Evolutionary conservation across 2,113 vertebrate species (phyloP).

Genomic region (Chitala chitala): DNA sequence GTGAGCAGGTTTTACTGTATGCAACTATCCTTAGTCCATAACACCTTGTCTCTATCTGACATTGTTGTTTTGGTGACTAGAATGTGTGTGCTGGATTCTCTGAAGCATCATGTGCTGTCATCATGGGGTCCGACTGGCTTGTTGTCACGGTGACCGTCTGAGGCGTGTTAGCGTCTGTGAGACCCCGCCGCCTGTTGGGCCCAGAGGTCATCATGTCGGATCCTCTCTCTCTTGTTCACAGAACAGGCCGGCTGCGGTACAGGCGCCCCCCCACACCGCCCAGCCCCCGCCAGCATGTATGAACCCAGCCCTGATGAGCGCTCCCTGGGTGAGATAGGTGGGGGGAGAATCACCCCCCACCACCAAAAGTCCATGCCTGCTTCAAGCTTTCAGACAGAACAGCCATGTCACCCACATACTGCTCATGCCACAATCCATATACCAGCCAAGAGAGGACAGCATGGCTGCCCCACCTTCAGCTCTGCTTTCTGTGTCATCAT

Average conservation of each 20-base stretch:
- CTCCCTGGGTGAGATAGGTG: slow-evolving; percentile 64
- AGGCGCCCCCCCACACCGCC: slow-evolving; percentile 55
- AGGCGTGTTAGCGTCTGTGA: background rate
- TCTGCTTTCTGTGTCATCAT: background rate
- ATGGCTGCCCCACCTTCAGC: background rate
- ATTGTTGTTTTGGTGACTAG: background rate
- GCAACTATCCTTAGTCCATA: too few relatives aligned
- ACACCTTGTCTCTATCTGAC: too few relatives aligned
- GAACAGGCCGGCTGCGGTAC: slow-evolving; percentile 65
- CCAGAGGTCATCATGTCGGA: slow-evolving; percentile 29
- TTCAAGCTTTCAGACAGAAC: slow-evolving; percentile 51
- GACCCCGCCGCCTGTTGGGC: too few relatives aligned
- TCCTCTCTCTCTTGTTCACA: slow-evolving; percentile 57
- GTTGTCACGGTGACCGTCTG: background rate
- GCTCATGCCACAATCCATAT: background rate
- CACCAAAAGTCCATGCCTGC: slow-evolving; percentile 23
- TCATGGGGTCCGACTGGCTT: background rate
- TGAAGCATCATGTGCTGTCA: background rate
- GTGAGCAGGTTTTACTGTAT: background rate
- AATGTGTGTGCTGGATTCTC: background rate
- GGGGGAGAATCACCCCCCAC: background rate
- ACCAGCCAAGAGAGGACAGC: too few relatives aligned
- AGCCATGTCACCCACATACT: background rate
- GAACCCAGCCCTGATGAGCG: slow-evolving; percentile 63
- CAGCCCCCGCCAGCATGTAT: slow-evolving; percentile 54